These are phyloP conservation scores for Drosophila gunungcola DNA, from an alignment of 1,140 invertebrate genomes.

Conservation along the genomic window DNA sequence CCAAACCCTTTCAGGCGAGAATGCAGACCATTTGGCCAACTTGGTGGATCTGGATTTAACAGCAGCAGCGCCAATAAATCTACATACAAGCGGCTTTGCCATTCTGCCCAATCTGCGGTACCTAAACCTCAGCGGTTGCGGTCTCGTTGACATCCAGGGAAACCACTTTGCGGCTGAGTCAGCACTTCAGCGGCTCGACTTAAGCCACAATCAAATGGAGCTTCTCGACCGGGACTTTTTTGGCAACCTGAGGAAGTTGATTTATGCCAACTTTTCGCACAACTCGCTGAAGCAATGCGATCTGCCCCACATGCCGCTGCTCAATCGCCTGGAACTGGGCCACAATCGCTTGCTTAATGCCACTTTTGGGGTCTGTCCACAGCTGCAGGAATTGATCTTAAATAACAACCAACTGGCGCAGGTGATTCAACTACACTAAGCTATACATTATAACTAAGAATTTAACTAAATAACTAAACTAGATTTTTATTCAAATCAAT, in stretches of 20 bases:
- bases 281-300: conserved; percentile 55
- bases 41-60: conserved; percentile 48
- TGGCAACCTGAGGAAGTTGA: conserved; percentile 51
- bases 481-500: too few relatives aligned
- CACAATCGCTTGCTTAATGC: conserved; percentile 64
- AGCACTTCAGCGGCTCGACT: conserved; percentile 64
- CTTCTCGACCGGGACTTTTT: conserved; percentile 51
- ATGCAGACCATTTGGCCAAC: conserved; percentile 18
- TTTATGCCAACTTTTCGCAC: conserved; percentile 74
- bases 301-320: conserved; percentile 49
- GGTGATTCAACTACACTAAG: conserved; percentile 38
- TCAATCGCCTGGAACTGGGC: conserved; percentile 62
- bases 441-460: too few relatives aligned
- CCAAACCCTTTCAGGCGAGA: conserved; percentile 5
- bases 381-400: conserved; percentile 54
- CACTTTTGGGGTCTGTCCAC: conserved; percentile 51
- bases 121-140: conserved; percentile 65
- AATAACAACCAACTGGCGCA: conserved; percentile 60
- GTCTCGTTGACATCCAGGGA: conserved; percentile 34
- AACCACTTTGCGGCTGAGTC: conserved; percentile 51
- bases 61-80: conserved; percentile 36
- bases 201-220: conserved; percentile 67
- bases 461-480: too few relatives aligned
- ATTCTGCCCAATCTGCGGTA: conserved; percentile 40
- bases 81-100: conserved; percentile 57